Evolutionary conservation across 1,140 invertebrate genomes (phyloP).

Genomic region (Ptiloglossa arizonensis): DNA sequence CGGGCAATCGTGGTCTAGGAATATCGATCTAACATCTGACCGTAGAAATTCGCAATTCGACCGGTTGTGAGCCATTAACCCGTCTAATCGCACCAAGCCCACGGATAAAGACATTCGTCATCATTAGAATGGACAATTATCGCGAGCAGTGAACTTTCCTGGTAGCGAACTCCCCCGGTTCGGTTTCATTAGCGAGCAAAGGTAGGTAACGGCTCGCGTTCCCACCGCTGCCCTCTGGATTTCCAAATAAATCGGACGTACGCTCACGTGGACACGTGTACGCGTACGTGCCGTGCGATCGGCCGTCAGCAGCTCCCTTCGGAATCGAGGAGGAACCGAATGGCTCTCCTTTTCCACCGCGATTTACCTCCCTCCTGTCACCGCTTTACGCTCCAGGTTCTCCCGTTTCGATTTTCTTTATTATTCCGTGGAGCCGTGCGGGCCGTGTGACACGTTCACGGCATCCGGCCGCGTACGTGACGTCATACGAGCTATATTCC

Average conservation of each 20-base stretch:
- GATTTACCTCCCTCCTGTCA: slow-evolving; percentile 2
- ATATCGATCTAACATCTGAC: slow-evolving; percentile 35
- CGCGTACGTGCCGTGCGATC: slow-evolving; percentile 60
- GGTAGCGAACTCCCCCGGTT: slow-evolving; percentile 16
- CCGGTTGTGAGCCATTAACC: slow-evolving; percentile 61
- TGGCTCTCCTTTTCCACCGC: slow-evolving; percentile 33
- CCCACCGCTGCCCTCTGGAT: slow-evolving; percentile 58
- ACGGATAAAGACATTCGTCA: slow-evolving; percentile 68
- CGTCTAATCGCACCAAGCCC: slow-evolving; percentile 58
- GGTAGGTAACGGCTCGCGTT: slow-evolving; percentile 72
- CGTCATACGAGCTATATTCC: slow-evolving; percentile 71
- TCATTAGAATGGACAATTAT: slow-evolving; percentile 71
- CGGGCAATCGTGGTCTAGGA: background rate
- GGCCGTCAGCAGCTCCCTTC: slow-evolving; percentile 28
- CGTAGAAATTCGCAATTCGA: slow-evolving; percentile 29
- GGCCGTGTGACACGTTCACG: slow-evolving; percentile 70
- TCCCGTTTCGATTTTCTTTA: slow-evolving; percentile 65
- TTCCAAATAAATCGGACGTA: slow-evolving; percentile 68
- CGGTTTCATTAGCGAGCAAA: slow-evolving; percentile 66
- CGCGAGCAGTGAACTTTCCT: slow-evolving; percentile 67
- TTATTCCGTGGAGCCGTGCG: slow-evolving; percentile 71
- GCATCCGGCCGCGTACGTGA: slow-evolving; percentile 77
- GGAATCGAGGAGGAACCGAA: slow-evolving; percentile 46
- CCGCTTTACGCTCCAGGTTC: background rate
- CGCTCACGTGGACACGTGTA: slow-evolving; percentile 58